phyloP scores from a whole-genome alignment of 2,113 vertebrate genomes.

The Oophaga pumilio region DNA sequence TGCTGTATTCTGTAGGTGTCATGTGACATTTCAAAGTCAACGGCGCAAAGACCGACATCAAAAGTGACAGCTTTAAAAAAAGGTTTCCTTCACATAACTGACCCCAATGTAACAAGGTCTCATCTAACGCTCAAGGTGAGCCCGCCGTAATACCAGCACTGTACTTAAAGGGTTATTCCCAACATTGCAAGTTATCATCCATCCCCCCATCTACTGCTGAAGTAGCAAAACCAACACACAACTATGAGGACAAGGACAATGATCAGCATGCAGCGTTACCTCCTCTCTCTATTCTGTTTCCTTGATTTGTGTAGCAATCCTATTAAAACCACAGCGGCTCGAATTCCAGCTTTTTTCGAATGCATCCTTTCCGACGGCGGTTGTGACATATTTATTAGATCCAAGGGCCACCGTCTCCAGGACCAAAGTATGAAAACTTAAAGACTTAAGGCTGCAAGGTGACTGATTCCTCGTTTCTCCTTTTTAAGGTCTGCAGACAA shows the following conservation, averaged over 20 bases:
- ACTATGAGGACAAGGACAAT: not conserved
- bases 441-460: slow-evolving; percentile 18
- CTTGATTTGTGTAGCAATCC: slow-evolving; percentile 92
- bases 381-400: slow-evolving; percentile 78
- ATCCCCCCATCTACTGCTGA: not conserved
- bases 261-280: slow-evolving; percentile 64
- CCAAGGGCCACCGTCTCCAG: slow-evolving; percentile 62
- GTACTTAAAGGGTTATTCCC: not conserved
- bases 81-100: not conserved
- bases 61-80: not conserved
- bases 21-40: not conserved
- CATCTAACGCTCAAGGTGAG: not conserved
- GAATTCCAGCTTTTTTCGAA: slow-evolving; percentile 88
- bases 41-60: not conserved
- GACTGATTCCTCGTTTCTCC: not conserved
- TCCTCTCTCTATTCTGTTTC: slow-evolving; percentile 78
- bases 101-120: not conserved
- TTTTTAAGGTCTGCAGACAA: slow-evolving; percentile 52
- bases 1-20: not conserved
- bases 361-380: slow-evolving; percentile 72
- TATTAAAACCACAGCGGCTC: slow-evolving; percentile 91
- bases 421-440: slow-evolving; percentile 50
- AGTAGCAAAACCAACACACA: not conserved
- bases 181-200: too few species aligned
- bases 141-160: not conserved